phyloP scores from a whole-genome alignment of 1,140 invertebrate species.

The Apis cerana region DNA sequence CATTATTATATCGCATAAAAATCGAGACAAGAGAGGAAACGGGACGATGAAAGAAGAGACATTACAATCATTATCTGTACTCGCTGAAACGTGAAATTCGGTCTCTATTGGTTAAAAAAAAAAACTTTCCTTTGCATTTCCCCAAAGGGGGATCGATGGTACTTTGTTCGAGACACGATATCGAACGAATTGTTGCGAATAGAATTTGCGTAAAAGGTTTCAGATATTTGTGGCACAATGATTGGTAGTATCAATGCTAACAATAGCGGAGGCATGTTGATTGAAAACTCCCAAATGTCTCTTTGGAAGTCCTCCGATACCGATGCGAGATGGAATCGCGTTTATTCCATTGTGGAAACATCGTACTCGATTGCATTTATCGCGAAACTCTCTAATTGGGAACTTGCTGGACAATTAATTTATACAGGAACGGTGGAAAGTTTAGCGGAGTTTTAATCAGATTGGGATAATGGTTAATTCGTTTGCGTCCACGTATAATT shows the following conservation, averaged over 20 bases:
- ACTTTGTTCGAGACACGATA: background rate
- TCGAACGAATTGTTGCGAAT: background rate
- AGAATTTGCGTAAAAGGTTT: background rate
- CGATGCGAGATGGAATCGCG: slow-evolving; percentile 1
- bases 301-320: background rate
- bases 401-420: background rate
- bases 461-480: background rate
- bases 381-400: slow-evolving; percentile 14
- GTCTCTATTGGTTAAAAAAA: background rate
- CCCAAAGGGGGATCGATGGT: background rate
- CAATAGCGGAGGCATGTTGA: background rate
- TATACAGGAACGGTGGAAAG: background rate
- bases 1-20: background rate
- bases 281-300: slow-evolving; percentile 16
- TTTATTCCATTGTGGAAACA: background rate
- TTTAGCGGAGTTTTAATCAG: background rate
- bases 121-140: background rate
- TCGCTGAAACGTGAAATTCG: slow-evolving; percentile 4
- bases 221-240: background rate
- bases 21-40: background rate
- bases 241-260: background rate
- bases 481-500: background rate
- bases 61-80: slow-evolving; percentile 9
- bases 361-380: background rate
- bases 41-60: background rate